Base-by-base conservation (phyloP, 2,113 vertebrate species). In the Neoarius graeffei region DNA sequence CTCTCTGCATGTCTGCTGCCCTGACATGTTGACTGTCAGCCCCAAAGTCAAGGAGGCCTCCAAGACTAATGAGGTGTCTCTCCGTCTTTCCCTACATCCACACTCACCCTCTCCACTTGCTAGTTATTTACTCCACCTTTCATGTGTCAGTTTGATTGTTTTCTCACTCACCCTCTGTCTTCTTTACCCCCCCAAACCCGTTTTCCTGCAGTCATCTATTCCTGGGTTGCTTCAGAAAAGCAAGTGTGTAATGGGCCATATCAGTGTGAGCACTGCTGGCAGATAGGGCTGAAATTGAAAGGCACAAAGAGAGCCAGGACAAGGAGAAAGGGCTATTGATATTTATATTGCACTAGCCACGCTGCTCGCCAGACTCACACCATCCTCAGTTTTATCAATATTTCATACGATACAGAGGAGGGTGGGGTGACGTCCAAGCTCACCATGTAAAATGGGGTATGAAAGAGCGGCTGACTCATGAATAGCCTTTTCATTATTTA, bases 171-270 rank as follows among this genome's bases (percentile, higher is more conserved):
- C 85, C 81, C 87, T 54, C n/a, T 81, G 90, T 64, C 91, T 79
- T 83, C 85, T 56, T 69, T 60, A 14, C 48, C 6, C 69, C 60
- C 69, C 60, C 57, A 52, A 60, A 56, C 76, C 74, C 76, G 54
- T 87, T 91, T 90, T 90, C 87, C 92, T 93, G 91, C 93, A 94
- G 93, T 93, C 92, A 92, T 94, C 92, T 92, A 87, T 91, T 92
- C 89, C 91, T 91, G 93, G 91, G 91, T 84, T 89, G 91, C 79
- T 80, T 54, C 54, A 86, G 91, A 92, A 93, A 90, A 77, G 90
- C 89, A 88, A 89, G 90, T 62, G 93, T 92, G 92, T 94, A 95
- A 95, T 94, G 94, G 94, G 92, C 92, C 93, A 86, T 93, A 93
- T 91, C 93, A 93, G 57, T 48, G 57, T 48, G 80, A 82, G 80